These are phyloP conservation scores for Andrena cerasifolii DNA, from an alignment of 1,140 invertebrate genomes.

Conservation along the genomic window DNA sequence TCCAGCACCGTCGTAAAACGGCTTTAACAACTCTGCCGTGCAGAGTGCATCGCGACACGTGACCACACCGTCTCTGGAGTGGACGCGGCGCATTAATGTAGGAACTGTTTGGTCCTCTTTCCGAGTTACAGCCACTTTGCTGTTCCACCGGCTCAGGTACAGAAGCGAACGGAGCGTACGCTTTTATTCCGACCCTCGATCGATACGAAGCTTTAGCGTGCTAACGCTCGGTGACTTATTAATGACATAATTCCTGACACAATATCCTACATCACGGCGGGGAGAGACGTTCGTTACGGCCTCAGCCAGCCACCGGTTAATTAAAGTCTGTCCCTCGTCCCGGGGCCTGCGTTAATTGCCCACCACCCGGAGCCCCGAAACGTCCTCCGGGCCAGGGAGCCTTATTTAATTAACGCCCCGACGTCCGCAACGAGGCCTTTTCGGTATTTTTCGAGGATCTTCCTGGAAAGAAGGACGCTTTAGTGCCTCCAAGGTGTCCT, in stretches of 20 bases:
- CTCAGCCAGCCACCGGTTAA: slow-evolving; percentile 41
- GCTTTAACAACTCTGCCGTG: not conserved
- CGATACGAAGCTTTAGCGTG: not conserved
- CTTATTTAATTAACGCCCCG: slow-evolving; percentile 52
- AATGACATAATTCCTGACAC: slow-evolving; percentile 47
- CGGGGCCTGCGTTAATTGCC: slow-evolving; percentile 50
- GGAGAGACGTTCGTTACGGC: slow-evolving; percentile 31
- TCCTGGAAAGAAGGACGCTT: not conserved
- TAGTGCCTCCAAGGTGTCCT: not conserved
- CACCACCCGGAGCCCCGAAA: slow-evolving; percentile 33
- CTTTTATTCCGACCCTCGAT: too few species aligned
- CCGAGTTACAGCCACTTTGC: too few species aligned
- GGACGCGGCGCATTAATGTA: not conserved
- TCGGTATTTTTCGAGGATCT: slow-evolving; percentile 21
- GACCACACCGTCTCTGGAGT: not conserved
- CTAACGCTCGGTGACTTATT: slow-evolving; percentile 24
- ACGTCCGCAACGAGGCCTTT: slow-evolving; percentile 25
- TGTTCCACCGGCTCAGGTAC: too few species aligned
- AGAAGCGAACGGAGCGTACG: too few species aligned
- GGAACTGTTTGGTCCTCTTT: too few species aligned
- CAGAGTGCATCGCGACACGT: not conserved
- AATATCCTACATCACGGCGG: slow-evolving; percentile 44
- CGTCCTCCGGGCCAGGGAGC: slow-evolving; percentile 1
- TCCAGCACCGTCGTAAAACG: not conserved
- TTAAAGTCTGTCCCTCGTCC: slow-evolving; percentile 51